Conservation (phyloP, 2,888 invertebrate genomes). For the Pristionchus maxplancki region DNA sequence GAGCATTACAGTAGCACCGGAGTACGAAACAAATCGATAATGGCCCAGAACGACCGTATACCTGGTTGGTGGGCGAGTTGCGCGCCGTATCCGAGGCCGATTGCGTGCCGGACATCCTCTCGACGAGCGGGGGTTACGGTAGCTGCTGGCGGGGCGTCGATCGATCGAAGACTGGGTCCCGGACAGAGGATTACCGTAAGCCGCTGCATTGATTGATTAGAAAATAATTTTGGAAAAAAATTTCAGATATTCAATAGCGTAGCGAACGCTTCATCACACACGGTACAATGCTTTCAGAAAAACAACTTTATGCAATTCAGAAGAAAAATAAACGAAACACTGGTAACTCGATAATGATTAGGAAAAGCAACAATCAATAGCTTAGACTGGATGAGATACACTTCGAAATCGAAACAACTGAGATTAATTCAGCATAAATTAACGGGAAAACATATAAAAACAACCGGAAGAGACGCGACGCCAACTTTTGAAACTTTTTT, state of each 20-base stretch:
- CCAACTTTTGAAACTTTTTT: neutral
- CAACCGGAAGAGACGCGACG: neutral
- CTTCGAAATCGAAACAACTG: constrained; percentile 17
- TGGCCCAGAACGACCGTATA: neutral
- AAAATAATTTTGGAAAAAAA: neutral
- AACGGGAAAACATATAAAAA: neutral
- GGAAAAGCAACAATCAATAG: constrained; percentile 23
- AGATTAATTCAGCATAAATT: constrained; percentile 41
- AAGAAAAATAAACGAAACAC: neutral
- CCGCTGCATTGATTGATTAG: neutral
- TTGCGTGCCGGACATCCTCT: constrained; percentile 49
- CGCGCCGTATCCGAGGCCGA: constrained; percentile 50
- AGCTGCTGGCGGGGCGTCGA: neutral
- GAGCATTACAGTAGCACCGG: neutral
- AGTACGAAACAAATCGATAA: neutral
- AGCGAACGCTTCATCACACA: neutral
- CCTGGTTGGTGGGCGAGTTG: constrained; percentile 50
- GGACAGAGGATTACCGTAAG: neutral
- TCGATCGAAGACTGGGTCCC: neutral
- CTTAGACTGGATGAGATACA: constrained; percentile 1
- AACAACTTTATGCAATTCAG: constrained; percentile 16
- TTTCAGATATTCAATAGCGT: neutral
- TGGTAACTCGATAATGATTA: neutral
- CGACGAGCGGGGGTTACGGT: neutral
- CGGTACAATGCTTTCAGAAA: neutral